Evolutionary conservation across 1,140 invertebrate species (phyloP).

Genomic region (Periplaneta americana): DNA sequence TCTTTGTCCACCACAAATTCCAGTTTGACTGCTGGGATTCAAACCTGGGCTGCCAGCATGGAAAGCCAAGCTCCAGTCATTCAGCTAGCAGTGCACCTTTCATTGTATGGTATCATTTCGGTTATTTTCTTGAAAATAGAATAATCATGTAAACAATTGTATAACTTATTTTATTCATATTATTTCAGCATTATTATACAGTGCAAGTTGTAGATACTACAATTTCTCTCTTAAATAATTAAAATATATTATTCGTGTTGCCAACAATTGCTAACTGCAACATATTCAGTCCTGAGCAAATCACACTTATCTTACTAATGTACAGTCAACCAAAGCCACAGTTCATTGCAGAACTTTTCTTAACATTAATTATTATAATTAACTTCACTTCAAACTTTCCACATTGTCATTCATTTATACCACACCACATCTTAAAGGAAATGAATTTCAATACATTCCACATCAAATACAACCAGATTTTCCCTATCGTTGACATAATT

Average conservation of each 20-base stretch:
- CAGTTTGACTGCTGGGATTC: too few relatives aligned
- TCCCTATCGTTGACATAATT: too few relatives aligned
- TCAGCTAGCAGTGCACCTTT: too few relatives aligned
- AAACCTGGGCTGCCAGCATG: too few relatives aligned
- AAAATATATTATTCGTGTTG: not conserved
- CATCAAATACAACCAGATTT: not conserved
- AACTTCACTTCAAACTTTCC: not conserved
- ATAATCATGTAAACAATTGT: not conserved
- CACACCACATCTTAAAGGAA: not conserved
- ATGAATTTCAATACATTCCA: not conserved
- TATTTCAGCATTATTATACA: not conserved
- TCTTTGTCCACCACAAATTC: too few relatives aligned
- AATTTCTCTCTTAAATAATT: not conserved
- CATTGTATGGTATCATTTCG: too few relatives aligned
- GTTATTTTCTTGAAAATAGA: too few relatives aligned
- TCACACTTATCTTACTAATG: not conserved
- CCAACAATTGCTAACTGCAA: not conserved
- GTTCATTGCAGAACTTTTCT: not conserved
- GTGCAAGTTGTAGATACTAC: not conserved
- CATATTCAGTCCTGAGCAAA: not conserved
- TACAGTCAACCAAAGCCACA: not conserved
- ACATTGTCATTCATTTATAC: not conserved
- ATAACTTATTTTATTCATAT: not conserved
- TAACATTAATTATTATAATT: not conserved
- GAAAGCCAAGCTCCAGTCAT: too few relatives aligned